A percentile compares a stretch with the other conserved stretches of the same genome.
phyloP scores from a whole-genome alignment of 1,140 invertebrate genomes.

The Drusus annulatus region DNA sequence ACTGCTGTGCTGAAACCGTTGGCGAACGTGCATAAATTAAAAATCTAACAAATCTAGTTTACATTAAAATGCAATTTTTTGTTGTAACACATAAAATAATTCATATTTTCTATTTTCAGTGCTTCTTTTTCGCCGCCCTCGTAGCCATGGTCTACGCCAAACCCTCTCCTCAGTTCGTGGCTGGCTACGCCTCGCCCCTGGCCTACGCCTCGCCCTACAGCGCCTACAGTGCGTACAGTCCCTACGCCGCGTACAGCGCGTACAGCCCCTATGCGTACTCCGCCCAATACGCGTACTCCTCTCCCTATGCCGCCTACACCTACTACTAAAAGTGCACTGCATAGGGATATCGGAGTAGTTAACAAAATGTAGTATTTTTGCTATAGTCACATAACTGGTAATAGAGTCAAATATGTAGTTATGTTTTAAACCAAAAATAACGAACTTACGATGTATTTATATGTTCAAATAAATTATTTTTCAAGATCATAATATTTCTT shows the following conservation, averaged over 20 bases:
- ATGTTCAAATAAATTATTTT: neutral
- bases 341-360: too few relatives aligned
- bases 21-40: too few relatives aligned
- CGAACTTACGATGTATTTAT: neutral
- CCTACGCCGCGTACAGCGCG: conserved; percentile 64
- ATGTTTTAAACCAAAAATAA: too few relatives aligned
- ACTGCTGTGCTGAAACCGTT: too few relatives aligned
- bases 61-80: too few relatives aligned
- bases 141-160: conserved; percentile 71
- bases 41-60: too few relatives aligned
- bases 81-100: too few relatives aligned
- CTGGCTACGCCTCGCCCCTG: conserved; percentile 49
- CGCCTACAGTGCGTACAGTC: neutral
- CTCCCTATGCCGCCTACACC: conserved; percentile 18
- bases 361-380: too few relatives aligned
- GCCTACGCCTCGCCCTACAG: conserved; percentile 18
- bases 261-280: conserved; percentile 46
- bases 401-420: too few relatives aligned
- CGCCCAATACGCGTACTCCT: conserved; percentile 40
- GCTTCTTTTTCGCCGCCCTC: conserved; percentile 67
- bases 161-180: conserved; percentile 61
- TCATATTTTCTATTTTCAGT: conserved; percentile 55
- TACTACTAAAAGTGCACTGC: too few relatives aligned
- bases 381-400: too few relatives aligned
- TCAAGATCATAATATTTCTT: neutral